Base-by-base conservation (phyloP, 2,888 invertebrate species). In the Hipparchia semele region DNA sequence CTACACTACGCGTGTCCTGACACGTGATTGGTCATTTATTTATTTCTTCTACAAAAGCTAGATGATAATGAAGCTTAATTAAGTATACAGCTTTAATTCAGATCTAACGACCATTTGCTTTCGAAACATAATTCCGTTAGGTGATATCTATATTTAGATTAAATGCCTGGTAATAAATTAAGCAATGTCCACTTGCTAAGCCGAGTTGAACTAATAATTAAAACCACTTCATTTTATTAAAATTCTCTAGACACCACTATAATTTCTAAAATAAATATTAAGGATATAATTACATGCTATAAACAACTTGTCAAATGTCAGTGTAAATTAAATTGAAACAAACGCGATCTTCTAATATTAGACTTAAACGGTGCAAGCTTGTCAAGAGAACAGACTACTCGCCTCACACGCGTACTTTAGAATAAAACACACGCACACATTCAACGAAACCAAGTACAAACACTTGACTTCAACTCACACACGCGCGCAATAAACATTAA, bases 401-500 rank as follows among this genome's bases (percentile, higher is more conserved):
- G 76, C 76, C 77, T 78, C 79, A 71, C 79, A 78, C 77, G 78
- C 79, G 76, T 65, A 68, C 49, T 39, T 54, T 71, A 68, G 70
- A 73, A 73, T 72, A 75, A 75, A 75, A 81, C 79, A 73, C 72
- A 77, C 77, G 75, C 79, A 78, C 76, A 75, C 72, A 77, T 70
- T 72, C 45, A 56, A 65, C 54, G 33, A 46, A 54, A 45, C 59
- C 64, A 67, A 73, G 75, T 76, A 73, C 72, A 75, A 69, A 78
- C 76, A 76, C 77, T 78, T 76, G 76, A 76, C 73, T 69, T 62
- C 56, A 58, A 83, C 82, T 51, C 85, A 85, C 83, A 86, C 85
- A 78, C 56, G 58, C 67, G 75, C 73, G 76, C 54, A 75, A 12
- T 23, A 69, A 80, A 82, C 82, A 86, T 87, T 87, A 86, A 88